Percentiles rank a stretch among this genome's conserved stretches.
These are phyloP conservation scores for Drosophila prolongata DNA, from an alignment of 2,888 invertebrate species.

Conservation along the genomic window DNA sequence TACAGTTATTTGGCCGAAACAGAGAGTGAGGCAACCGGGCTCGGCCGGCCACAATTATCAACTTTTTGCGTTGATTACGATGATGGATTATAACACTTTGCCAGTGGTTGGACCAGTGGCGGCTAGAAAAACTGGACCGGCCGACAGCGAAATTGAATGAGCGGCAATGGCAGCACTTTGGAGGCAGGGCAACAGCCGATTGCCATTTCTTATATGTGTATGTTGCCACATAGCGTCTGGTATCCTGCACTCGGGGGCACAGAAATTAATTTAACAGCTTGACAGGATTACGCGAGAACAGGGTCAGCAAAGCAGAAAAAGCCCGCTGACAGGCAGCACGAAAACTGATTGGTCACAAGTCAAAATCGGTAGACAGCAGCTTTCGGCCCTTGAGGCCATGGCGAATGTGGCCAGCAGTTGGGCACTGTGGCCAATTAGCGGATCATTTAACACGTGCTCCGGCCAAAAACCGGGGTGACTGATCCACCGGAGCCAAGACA, in stretches of 20 bases:
- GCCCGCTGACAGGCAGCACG: conserved; percentile 34
- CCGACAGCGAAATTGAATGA: conserved; percentile 33
- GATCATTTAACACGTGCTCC: conserved; percentile 60
- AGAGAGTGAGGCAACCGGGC: conserved; percentile 63
- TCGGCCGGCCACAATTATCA: conserved; percentile 65
- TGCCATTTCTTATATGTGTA: conserved; percentile 16
- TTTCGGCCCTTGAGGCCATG: conserved; percentile 54
- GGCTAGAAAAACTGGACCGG: conserved; percentile 38
- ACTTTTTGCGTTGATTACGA: conserved; percentile 72
- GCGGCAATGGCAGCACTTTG: conserved; percentile 26
- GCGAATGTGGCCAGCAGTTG: conserved; percentile 46
- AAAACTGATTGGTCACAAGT: conserved; percentile 73
- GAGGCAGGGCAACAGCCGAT: conserved; percentile 39
- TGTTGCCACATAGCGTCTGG: background rate
- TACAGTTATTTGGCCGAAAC: conserved; percentile 75
- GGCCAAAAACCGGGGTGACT: conserved; percentile 16
- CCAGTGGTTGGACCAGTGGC: conserved; percentile 39
- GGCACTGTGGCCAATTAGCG: conserved; percentile 63
- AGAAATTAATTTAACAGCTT: conserved; percentile 78
- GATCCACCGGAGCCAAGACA: conserved; percentile 8
- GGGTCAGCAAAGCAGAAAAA: conserved; percentile 37
- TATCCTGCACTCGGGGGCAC: conserved; percentile 43
- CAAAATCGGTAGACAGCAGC: conserved; percentile 42
- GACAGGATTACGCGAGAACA: conserved; percentile 68
- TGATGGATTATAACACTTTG: conserved; percentile 79